Percentiles rank a stretch among this genome's conserved stretches.
Evolutionary conservation across 2,888 invertebrate species (phyloP).

Genomic region (Drepanosiphum platanoidis): DNA sequence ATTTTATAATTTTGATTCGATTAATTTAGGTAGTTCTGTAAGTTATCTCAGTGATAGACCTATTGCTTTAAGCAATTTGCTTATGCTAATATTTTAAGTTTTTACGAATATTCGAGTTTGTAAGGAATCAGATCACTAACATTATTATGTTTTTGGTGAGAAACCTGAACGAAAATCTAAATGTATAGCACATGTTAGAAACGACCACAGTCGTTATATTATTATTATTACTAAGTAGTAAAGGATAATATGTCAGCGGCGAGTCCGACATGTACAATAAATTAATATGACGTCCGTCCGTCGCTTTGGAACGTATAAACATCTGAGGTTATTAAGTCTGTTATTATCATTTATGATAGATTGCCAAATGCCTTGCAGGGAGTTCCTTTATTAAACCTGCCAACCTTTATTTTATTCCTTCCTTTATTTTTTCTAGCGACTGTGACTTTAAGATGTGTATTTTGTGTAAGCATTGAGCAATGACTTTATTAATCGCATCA

Average conservation of each 20-base stretch:
- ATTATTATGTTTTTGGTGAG: not conserved
- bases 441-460: not conserved
- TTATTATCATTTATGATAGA: conserved; percentile 61
- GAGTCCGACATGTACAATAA: conserved; percentile 37
- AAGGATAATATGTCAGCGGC: conserved; percentile 9
- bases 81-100: no score
- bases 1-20: no score
- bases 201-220: not conserved
- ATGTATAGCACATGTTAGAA: not conserved
- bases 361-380: conserved; percentile 23
- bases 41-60: no score
- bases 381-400: conserved; percentile 40
- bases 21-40: no score
- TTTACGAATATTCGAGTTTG: not conserved
- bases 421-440: not conserved
- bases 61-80: no score
- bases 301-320: conserved; percentile 6
- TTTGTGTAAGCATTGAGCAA: conserved; percentile 2
- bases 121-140: not conserved
- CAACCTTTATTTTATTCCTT: conserved; percentile 16
- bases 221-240: not conserved
- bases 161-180: not conserved
- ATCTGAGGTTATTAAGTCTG: conserved; percentile 48
- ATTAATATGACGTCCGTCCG: conserved; percentile 46
- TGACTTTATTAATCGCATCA: not conserved